Percentiles rank a stretch among this genome's conserved stretches.
Conservation (phyloP, 2,888 invertebrate genomes). For the Linnaemya tessellans region DNA sequence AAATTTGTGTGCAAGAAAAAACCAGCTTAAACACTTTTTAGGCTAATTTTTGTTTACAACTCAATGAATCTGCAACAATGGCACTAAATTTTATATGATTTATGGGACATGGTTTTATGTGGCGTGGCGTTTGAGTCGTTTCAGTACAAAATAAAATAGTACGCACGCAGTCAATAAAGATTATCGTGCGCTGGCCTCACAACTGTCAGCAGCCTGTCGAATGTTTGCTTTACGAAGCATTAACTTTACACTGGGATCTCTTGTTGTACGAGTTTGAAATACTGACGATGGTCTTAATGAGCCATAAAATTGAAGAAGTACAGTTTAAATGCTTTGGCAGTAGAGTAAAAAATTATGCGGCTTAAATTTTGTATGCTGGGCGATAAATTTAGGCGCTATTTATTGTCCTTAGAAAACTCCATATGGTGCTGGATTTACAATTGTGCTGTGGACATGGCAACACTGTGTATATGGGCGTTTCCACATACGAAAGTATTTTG, state of each 20-base stretch:
- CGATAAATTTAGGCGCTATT: neutral
- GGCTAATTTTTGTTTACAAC: constrained; percentile 61
- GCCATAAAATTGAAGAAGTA: neutral
- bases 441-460: neutral
- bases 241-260: neutral
- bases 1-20: constrained; percentile 2
- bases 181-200: neutral
- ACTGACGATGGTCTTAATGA: neutral
- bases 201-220: neutral
- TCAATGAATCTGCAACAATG: constrained; percentile 58
- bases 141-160: neutral
- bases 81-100: constrained; percentile 42
- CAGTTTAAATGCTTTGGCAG: neutral
- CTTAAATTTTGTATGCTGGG: neutral
- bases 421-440: neutral
- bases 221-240: neutral
- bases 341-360: no score
- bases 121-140: neutral
- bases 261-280: neutral
- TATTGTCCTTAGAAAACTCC: neutral
- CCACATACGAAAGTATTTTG: no score
- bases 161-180: neutral
- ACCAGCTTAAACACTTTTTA: constrained; percentile 16
- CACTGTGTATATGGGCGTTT: neutral
- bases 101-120: constrained; percentile 40